Base-by-base conservation (phyloP, 2,113 vertebrate species). In the Gymnorhina tibicen region DNA sequence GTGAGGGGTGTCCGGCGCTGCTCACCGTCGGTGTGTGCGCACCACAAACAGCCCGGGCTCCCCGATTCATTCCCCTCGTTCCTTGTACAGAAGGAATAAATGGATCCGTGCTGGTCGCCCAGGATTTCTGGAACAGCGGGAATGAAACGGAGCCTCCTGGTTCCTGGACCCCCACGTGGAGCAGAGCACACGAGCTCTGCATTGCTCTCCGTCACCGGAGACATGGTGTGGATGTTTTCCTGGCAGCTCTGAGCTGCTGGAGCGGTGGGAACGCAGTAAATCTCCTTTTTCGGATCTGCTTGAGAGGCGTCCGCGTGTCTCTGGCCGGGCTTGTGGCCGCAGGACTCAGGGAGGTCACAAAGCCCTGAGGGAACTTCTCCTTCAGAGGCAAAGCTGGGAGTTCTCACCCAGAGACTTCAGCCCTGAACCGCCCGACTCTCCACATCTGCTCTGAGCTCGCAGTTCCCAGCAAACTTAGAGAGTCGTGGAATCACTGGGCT, bases 261-360 rank as follows among this genome's bases (percentile, higher is more conserved):
- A 12, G 32, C 0, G 14, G 3, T 15, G 49, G 3, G 50, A 46
- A 7, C 22, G 7, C 33, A 8, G 7, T 3, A 14, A 21, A 63
- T 10, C 7, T 46, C 17, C 10, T 1, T 13, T 52, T 62, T 6
- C 0, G 1, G 32, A 3, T 32, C 56, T 7, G 5, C 26, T 11
- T 11, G n/a, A 4, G 8, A 15, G 68, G 7, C 39, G 47, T 33
- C 17, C 33, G 16, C 2, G 6, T 55, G 62, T 11, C 39, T 6
- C 39, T 22, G 58, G 24, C 23, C 4, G 3, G 20, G 32, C 24
- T 12, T 14, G 39, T 22, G 58, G 68, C 49, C 6, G 33, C 47
- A 21, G 56, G 81, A 21, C 56, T 3, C 37, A 1, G 27, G 17
- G 49, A 46, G 10, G 33, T 27, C 56, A 26, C 67, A 44, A 14